Evolutionary conservation across 1,140 invertebrate species (phyloP).

Genomic region (Thaumetopoea pityocampa): DNA sequence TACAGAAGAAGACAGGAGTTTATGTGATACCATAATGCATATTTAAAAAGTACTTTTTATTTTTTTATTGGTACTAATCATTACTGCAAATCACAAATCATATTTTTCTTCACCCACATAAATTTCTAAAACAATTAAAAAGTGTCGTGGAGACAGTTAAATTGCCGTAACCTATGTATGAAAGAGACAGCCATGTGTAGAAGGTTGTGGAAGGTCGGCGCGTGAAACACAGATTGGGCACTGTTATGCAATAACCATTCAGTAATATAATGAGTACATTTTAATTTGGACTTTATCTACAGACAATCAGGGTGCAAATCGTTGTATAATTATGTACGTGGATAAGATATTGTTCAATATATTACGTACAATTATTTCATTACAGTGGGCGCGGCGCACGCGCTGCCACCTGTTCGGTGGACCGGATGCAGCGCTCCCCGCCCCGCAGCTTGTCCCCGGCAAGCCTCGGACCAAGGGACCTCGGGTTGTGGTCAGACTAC

Average conservation of each 20-base stretch:
- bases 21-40: no score
- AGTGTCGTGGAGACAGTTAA: neutral
- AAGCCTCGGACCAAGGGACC: slow-evolving; percentile 10
- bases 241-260: no score
- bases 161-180: slow-evolving; percentile 1
- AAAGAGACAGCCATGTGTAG: slow-evolving; percentile 39
- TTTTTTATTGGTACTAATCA: no score
- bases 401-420: slow-evolving; percentile 52
- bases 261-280: no score
- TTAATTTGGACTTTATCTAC: no score
- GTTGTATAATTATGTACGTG: slow-evolving; percentile 1
- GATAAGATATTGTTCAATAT: no score
- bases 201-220: slow-evolving; percentile 65
- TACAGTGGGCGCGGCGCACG: slow-evolving; percentile 48
- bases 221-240: no score
- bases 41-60: no score
- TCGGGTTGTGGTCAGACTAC: slow-evolving; percentile 13
- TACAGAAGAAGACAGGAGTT: no score
- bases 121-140: slow-evolving; percentile 8
- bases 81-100: no score
- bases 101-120: neutral
- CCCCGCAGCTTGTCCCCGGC: slow-evolving; percentile 30
- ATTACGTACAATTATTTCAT: slow-evolving; percentile 62
- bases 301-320: neutral
- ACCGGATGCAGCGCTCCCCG: slow-evolving; percentile 59